phyloP scores from a whole-genome alignment of 2,888 invertebrate species.

The Leptarthrus brevirostris region DNA sequence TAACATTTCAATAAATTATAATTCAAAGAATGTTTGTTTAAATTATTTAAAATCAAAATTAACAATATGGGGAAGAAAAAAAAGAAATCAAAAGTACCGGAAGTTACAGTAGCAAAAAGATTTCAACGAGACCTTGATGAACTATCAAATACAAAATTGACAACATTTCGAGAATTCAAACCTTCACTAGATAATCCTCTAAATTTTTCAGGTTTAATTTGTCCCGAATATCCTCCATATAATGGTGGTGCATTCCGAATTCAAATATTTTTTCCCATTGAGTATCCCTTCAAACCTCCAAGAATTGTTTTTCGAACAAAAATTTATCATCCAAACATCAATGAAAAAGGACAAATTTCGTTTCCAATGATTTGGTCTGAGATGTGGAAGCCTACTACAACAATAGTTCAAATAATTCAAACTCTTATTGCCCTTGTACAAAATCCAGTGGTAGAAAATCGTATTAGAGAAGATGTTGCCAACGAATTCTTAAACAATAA shows the following conservation, averaged over 20 bases:
- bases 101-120: too few species aligned
- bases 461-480: constrained; percentile 90
- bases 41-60: too few species aligned
- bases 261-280: constrained; percentile 95
- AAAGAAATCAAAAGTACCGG: too few species aligned
- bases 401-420: constrained; percentile 97
- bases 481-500: constrained; percentile 94
- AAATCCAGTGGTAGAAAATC: constrained; percentile 97
- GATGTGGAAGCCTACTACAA: constrained; percentile 98
- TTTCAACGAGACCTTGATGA: constrained; percentile 85
- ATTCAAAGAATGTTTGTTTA: too few species aligned
- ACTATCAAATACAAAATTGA: constrained; percentile 85
- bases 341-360: constrained; percentile 98
- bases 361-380: constrained; percentile 94
- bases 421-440: constrained; percentile 93
- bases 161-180: constrained; percentile 92
- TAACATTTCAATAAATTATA: too few species aligned
- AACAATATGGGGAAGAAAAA: too few species aligned
- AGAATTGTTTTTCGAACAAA: constrained; percentile 96
- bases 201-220: constrained; percentile 95
- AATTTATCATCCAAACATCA: constrained; percentile 98
- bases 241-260: constrained; percentile 97
- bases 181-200: constrained; percentile 95
- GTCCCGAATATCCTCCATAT: constrained; percentile 86
- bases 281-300: constrained; percentile 98